Base-by-base conservation (phyloP, 2,113 vertebrate genomes). In the Spheniscus mendiculus region DNA sequence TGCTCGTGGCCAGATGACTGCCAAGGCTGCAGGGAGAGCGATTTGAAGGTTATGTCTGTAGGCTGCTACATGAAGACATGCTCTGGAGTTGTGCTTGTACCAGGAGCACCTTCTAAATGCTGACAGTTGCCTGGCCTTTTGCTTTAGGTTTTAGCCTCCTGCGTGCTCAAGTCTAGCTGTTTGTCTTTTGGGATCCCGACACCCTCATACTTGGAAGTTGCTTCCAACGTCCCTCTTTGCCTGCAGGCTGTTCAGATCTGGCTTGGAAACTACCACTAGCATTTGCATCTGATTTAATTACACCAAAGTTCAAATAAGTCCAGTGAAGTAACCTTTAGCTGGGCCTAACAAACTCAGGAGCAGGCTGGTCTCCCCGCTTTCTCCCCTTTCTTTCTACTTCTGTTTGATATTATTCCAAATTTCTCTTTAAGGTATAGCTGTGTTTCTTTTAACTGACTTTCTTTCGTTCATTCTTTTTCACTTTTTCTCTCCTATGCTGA, bases 241-340 rank as follows among this genome's bases (percentile, higher is more conserved):
- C 87, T 94, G 53, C 34, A 73, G 80, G 83, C 80, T 95, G 77
- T 72, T 95, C 77, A 69, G 11, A 25, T 52, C 70, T 93, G 91
- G 42, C 32, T 16, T 85, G 66, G 52, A 40, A 87, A 27, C 47
- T 65, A 72, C 82, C 49, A n/a, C 38, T 69, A 76, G 36, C 32
- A 73, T 92, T 91, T 88, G 42, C 90, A 93, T 90, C 79, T 88
- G 53, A 86, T 86, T 90, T 92, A 89, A 77, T 78, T 53, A 58
- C 45, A 49, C 34, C 15, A 8, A 40, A 52, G 53, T 72, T 94
- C 71, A 87, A 20, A 22, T 36, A 36, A 49, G n/a, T 47, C 62
- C 61, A n/a, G 5, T 86, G 58, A 83, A 74, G 50, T 69, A 70
- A 89, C 42, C 20, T 72, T 77, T 55, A 73, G 13, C 27, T 92